phyloP scores from a whole-genome alignment of 2,113 vertebrate genomes.

The Sitta europaea region DNA sequence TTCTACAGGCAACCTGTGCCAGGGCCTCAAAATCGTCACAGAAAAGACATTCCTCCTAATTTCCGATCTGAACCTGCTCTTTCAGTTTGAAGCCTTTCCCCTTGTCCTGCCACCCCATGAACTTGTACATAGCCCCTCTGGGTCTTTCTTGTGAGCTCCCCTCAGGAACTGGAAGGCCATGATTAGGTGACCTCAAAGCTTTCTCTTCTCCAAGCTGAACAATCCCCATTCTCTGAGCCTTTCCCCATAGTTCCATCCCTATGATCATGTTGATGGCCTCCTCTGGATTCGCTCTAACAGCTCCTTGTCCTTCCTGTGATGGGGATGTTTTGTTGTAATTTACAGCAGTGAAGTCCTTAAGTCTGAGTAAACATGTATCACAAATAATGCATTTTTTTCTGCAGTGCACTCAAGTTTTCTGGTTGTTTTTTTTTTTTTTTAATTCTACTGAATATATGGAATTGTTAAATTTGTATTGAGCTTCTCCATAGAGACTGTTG shows the following conservation, averaged over 20 bases:
- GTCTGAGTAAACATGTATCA: not conserved
- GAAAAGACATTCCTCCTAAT: not conserved
- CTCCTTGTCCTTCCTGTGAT: not conserved
- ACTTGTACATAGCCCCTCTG: not conserved
- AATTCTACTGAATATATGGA: not conserved
- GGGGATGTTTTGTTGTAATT: not conserved
- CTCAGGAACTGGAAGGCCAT: not conserved
- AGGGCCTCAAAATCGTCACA: not conserved
- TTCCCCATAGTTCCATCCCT: not conserved
- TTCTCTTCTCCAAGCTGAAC: not conserved
- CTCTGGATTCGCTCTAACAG: not conserved
- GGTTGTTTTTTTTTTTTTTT: not conserved
- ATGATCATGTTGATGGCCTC: not conserved
- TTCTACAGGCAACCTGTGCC: not conserved
- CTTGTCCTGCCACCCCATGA: not conserved
- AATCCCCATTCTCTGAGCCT: not conserved
- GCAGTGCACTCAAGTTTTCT: not conserved
- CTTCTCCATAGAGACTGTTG: not conserved
- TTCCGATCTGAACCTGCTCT: not conserved
- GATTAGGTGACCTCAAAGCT: not conserved
- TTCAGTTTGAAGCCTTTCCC: not conserved
- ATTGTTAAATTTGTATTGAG: not conserved
- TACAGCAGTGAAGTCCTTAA: not conserved
- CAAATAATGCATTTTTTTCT: not conserved
- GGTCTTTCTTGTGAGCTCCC: not conserved